Evolutionary conservation across 2,113 vertebrate genomes (phyloP).

Genomic region (Heptranchias perlo): DNA sequence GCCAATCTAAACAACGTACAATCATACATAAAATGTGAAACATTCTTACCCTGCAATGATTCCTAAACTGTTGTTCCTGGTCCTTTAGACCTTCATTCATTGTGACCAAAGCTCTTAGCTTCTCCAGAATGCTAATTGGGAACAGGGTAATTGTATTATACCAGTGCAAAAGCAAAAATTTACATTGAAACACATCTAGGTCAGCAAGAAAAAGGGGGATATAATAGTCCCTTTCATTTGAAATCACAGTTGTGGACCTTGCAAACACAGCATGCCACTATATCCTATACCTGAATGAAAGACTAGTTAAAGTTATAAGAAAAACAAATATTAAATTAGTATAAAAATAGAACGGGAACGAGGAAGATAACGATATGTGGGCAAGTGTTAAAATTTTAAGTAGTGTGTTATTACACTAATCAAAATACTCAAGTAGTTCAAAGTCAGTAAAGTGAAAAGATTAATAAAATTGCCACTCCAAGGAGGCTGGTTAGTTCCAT

Average conservation of each 20-base stretch:
- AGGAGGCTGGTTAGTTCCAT: no score
- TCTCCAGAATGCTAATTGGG: constrained; percentile 70
- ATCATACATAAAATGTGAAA: background rate
- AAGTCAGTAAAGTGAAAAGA: no score
- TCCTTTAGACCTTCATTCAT: constrained; percentile 90
- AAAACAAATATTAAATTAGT: background rate
- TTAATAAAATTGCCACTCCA: no score
- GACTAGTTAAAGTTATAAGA: background rate
- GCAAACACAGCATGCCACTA: background rate
- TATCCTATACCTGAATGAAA: background rate
- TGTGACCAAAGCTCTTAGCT: constrained; percentile 75
- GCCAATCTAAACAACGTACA: no score
- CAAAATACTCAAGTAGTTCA: no score
- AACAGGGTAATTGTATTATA: constrained; percentile 28
- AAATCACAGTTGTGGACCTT: background rate
- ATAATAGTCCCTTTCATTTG: background rate
- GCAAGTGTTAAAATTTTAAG: no score
- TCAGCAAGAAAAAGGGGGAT: background rate
- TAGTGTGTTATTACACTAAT: no score
- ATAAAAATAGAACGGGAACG: background rate
- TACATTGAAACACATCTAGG: background rate
- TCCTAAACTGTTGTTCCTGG: constrained; percentile 88
- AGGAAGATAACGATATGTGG: background rate
- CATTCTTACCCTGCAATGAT: constrained; percentile 81
- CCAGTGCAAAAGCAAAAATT: background rate